phyloP scores from a whole-genome alignment of 2,888 invertebrate species.

The Troides oblongomaculatus region DNA sequence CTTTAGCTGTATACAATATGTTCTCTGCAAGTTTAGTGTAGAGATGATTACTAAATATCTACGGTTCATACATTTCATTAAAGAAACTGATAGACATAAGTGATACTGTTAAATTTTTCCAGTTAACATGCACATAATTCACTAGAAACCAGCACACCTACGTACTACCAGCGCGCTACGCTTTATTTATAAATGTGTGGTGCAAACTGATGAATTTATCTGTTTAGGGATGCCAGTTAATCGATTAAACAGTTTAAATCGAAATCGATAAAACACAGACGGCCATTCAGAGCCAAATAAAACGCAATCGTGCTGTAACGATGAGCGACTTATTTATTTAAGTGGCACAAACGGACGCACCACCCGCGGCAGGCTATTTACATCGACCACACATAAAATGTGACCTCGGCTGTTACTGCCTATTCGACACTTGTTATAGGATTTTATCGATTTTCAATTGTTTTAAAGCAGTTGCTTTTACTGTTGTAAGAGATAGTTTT shows the following conservation, averaged over 20 bases:
- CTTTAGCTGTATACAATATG: too few species aligned
- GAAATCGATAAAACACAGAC: slow-evolving; percentile 64
- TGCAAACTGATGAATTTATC: slow-evolving; percentile 69
- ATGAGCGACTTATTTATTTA: slow-evolving; percentile 68
- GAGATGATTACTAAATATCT: too few species aligned
- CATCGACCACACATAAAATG: slow-evolving; percentile 65
- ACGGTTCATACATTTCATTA: too few species aligned
- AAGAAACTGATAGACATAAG: too few species aligned
- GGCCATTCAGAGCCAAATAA: slow-evolving; percentile 65
- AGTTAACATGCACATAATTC: background rate
- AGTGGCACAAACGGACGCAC: slow-evolving; percentile 60
- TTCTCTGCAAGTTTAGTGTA: too few species aligned
- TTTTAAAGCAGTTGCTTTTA: slow-evolving; percentile 34
- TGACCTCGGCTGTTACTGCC: slow-evolving; percentile 42
- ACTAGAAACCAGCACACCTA: slow-evolving; percentile 16
- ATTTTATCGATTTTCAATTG: slow-evolving; percentile 41
- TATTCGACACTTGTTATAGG: slow-evolving; percentile 28
- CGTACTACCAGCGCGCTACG: slow-evolving; percentile 21
- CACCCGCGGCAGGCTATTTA: slow-evolving; percentile 47
- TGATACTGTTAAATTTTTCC: background rate
- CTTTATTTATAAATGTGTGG: slow-evolving; percentile 39
- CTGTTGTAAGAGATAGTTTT: slow-evolving; percentile 10
- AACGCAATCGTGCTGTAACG: slow-evolving; percentile 57
- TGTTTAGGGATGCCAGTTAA: slow-evolving; percentile 64
- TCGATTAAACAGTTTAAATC: slow-evolving; percentile 49